Evolutionary conservation across 2,113 vertebrate species (phyloP).

Genomic region (Myiozetetes cayanensis): DNA sequence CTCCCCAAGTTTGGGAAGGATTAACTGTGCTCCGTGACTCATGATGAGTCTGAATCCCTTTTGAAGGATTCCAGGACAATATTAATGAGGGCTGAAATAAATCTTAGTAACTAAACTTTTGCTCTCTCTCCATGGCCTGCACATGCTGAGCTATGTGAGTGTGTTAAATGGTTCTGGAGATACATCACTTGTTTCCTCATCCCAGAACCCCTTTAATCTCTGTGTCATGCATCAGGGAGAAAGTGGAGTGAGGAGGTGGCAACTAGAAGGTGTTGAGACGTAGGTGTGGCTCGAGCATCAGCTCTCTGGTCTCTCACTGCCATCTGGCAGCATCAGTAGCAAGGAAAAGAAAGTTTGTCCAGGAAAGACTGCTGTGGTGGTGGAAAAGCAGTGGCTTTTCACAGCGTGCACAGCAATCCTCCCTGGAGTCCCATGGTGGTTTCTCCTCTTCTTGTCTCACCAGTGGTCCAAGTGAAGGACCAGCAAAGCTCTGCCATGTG

Average conservation of each 20-base stretch:
- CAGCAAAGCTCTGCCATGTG: neutral
- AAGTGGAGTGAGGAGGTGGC: neutral
- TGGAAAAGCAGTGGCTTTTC: neutral
- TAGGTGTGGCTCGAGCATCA: neutral
- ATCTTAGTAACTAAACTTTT: neutral
- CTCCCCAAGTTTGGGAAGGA: constrained; percentile 6
- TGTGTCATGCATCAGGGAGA: neutral
- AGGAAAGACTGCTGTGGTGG: neutral
- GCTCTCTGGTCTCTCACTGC: neutral
- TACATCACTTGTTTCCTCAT: neutral
- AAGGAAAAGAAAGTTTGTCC: neutral
- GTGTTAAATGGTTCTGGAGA: neutral
- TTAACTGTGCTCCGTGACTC: constrained; percentile 22
- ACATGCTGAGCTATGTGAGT: neutral
- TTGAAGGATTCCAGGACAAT: constrained; percentile 22
- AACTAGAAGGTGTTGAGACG: neutral
- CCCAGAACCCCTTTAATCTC: neutral
- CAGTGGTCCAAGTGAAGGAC: neutral
- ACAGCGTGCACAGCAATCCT: neutral
- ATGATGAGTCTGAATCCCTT: neutral
- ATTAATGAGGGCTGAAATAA: neutral
- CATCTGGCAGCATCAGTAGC: neutral
- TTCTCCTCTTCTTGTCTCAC: neutral
- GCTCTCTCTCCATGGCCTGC: neutral
- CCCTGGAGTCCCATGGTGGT: neutral